Base-by-base conservation (phyloP, 2,888 invertebrate genomes). In the Endotricha flammealis region DNA sequence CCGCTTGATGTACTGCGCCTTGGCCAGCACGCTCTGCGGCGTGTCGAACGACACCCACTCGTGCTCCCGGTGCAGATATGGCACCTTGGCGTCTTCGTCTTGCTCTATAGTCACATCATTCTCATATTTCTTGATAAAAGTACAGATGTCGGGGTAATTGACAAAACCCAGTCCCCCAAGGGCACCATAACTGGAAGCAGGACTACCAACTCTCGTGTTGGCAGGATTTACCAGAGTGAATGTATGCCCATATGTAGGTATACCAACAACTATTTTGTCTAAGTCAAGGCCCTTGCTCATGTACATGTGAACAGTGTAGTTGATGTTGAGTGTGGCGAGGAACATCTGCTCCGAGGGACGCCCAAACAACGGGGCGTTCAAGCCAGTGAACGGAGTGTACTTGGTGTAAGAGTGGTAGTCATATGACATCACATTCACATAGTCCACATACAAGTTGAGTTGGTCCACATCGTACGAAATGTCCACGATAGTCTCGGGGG, bases 31-130 rank as follows among this genome's bases (percentile, higher is more conserved):
- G 70, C 95, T 96, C 31, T 85, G 69, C 13, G 88, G 85, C 54
- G 92, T 89, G 44, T 96, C 96, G 64, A 91, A 96, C 0, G 95
- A 95, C 27, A 95, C 88, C 97, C 97, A 97, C 53, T 96, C 93
- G 9, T 73, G 74, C 30, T 85, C 80, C 41, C 88, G 88, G 52
- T 89, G 91, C 4, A 93, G 86, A 74, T 93, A 97, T 0, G 96
- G 95, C 25, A 95, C 95, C 58, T 89, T 89, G 4, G 92, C 90
- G 23, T 90, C 89, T 5, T 83, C 69, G 55, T 95, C 94, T 58
- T 91, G 93, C 22, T 46, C 38, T 5, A 90, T 73, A 4, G 81
- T 78, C 0, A 79, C 74, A 1, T 91, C 88, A 23, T 54, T 59
- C 1, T 66, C 46, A 42, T 89, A 89, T 7, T 69, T 67, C 7